phyloP scores from a whole-genome alignment of 2,797 vertebrate species.

The Salmo trutta region DNA sequence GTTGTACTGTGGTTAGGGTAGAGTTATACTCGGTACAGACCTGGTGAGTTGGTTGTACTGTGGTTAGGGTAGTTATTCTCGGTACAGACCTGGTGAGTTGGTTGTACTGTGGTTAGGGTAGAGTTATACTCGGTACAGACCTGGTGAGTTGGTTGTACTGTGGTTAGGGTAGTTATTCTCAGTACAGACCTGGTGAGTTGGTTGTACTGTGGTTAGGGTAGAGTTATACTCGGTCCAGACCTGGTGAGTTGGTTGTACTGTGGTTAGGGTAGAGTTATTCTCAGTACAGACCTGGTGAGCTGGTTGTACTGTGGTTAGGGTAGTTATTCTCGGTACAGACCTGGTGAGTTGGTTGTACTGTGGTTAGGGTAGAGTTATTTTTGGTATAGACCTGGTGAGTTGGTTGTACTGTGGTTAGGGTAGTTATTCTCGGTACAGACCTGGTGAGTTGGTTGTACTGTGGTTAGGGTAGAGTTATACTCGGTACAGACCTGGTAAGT shows the following conservation, averaged over 20 bases:
- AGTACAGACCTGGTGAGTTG: slow-evolving; percentile 89
- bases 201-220: background rate
- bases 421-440: background rate
- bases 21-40: too few species aligned
- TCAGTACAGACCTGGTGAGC: too few species aligned
- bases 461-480: slow-evolving; percentile 39
- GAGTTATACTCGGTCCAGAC: too few species aligned
- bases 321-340: slow-evolving; percentile 66
- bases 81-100: too few species aligned
- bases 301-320: too few species aligned
- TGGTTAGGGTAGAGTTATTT: slow-evolving; percentile 36
- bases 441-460: background rate
- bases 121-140: slow-evolving; percentile 66
- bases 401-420: background rate
- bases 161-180: slow-evolving; percentile 53
- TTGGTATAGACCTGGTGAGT: slow-evolving; percentile 90
- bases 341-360: slow-evolving; percentile 81
- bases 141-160: slow-evolving; percentile 81
- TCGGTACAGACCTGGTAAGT: slow-evolving; percentile 90
- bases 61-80: too few species aligned
- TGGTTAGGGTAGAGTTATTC: background rate
- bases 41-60: too few species aligned
- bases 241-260: background rate
- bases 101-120: too few species aligned
- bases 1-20: too few species aligned